Base-by-base conservation (phyloP, 2,888 invertebrate species). In the Microplitis manilae region DNA sequence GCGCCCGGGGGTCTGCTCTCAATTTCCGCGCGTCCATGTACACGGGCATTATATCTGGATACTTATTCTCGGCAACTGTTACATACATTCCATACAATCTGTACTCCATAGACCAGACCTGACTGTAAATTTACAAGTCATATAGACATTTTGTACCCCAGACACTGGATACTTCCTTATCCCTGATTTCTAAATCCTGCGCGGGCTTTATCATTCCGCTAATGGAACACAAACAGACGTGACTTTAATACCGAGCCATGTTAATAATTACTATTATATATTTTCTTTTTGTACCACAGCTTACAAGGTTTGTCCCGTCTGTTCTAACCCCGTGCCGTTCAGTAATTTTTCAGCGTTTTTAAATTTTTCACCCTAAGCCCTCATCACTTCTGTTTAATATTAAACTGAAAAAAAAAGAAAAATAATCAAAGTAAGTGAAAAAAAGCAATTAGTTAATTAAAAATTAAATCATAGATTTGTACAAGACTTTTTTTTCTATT, bases 161-260 rank as follows among this genome's bases (percentile, higher is more conserved):
- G 30, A 30, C 30, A 30, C 30, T 30, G 30, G 30, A 30, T 30
- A 30, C 4, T 30, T 30, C 30, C 30, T 30, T 30, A 30, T 30
- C 30, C 30, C 30, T 30, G 30, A 30, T 30, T 30, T 30, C 30
- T 2, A 64, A 64, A 20, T 64, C 67, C n/a, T 8, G 60, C 15
- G 74, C 64, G 60, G 15, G 74, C 64, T 81, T 79, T 77, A 80
- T 80, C 67, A 79, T 67, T 50, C 68, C 77, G 75, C 50, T 81
- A 77, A 81, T 81, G 80, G 79, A 81, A 81, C 73, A 73, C 79
- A 81, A 81, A 81, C 79, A 79, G 20, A 80, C 81, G 81, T 81
- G 80, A 81, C 80, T 81, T 73, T 20, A 65, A 73, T 73, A 65
- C 50, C 5, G 20, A 73, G 4, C 50, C 38, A 30, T 73, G 65